A percentile compares a stretch with the other conserved stretches of the same genome.
These are phyloP conservation scores for Merops nubicus DNA, from an alignment of 2,113 vertebrate genomes.

Conservation along the genomic window DNA sequence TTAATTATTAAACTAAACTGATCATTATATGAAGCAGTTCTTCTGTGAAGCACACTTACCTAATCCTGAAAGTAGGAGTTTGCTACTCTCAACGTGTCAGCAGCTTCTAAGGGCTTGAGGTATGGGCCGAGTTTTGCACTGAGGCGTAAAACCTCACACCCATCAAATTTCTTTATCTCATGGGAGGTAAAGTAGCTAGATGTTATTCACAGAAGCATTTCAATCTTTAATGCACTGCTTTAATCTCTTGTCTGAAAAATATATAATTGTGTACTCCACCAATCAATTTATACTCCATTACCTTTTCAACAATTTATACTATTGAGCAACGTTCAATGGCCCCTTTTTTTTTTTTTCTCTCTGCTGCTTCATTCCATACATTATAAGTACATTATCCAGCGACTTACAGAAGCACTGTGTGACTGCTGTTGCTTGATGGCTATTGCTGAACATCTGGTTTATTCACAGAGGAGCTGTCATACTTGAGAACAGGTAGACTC, in stretches of 20 bases:
- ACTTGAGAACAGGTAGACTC: not conserved
- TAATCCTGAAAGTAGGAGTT: not conserved
- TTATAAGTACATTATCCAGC: not conserved
- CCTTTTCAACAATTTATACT: not conserved
- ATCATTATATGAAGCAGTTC: not conserved
- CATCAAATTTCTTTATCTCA: not conserved
- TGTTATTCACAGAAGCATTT: not conserved
- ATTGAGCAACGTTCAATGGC: not conserved
- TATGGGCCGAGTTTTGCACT: not conserved
- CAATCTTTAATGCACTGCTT: not conserved
- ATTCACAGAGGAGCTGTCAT: not conserved
- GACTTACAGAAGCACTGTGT: not conserved
- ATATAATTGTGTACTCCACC: not conserved
- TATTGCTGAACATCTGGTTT: conserved; percentile 29
- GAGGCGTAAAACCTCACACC: not conserved
- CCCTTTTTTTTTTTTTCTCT: not conserved
- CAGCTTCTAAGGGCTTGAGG: not conserved
- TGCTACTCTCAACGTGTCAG: not conserved
- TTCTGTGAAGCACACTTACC: not conserved
- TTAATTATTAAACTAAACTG: not conserved
- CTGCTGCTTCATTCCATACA: not conserved
- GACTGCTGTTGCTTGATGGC: not conserved
- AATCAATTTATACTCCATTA: not conserved
- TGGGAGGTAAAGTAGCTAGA: not conserved
- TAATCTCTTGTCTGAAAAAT: not conserved